A percentile compares a stretch with the other conserved stretches of the same genome.
These are phyloP conservation scores for Tinea pellionella DNA, from an alignment of 2,888 invertebrate species.

Conservation along the genomic window DNA sequence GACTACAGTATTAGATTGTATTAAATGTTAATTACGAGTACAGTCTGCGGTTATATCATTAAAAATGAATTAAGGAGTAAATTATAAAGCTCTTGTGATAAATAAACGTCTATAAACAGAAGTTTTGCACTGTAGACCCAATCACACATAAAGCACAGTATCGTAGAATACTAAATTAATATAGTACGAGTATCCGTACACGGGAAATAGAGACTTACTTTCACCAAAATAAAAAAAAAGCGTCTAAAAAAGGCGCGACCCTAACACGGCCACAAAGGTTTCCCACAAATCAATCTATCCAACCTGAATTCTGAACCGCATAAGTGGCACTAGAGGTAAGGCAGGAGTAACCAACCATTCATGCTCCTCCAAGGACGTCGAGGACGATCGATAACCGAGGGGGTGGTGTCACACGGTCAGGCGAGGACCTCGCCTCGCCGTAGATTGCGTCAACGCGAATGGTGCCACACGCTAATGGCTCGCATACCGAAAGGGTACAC, in stretches of 20 bases:
- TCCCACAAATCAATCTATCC: conserved; percentile 6
- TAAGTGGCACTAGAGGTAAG: conserved; percentile 3
- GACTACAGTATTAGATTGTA: no score
- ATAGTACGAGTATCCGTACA: background rate
- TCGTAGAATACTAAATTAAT: no score
- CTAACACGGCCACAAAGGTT: background rate
- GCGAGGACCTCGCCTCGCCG: background rate
- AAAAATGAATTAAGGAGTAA: no score
- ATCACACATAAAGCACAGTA: no score
- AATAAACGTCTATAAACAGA: no score
- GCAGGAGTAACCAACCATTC: conserved; percentile 3
- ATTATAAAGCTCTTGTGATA: no score
- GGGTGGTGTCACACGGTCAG: conserved; percentile 8
- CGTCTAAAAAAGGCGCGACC: background rate
- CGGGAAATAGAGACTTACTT: background rate
- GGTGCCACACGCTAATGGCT: background rate
- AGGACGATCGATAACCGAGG: conserved; percentile 5
- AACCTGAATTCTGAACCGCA: background rate
- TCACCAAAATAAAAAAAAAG: background rate
- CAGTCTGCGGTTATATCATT: no score
- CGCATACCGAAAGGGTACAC: background rate
- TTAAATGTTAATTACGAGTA: no score
- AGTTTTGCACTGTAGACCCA: no score
- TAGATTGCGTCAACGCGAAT: background rate
- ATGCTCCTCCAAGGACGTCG: background rate